Conservation (phyloP, 2,888 invertebrate species). For the Tinea trinotella region DNA sequence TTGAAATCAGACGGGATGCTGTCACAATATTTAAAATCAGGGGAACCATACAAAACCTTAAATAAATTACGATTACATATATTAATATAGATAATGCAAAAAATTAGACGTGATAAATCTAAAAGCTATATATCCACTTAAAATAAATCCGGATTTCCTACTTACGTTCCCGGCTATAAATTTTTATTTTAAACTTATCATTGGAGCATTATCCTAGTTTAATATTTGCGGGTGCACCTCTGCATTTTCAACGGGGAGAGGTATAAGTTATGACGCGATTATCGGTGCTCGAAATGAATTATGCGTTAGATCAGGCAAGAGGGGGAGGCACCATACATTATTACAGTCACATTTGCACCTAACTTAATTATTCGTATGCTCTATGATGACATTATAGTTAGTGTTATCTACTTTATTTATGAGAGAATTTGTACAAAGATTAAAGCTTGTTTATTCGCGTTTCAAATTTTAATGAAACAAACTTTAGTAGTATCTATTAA, state of each 20-base stretch:
- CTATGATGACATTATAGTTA: not conserved
- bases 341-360: not conserved
- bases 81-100: not conserved
- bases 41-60: too few relatives aligned
- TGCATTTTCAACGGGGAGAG: slow-evolving; percentile 29
- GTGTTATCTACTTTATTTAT: too few relatives aligned
- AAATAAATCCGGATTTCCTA: slow-evolving; percentile 16
- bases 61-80: too few relatives aligned
- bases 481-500: too few relatives aligned
- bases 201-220: slow-evolving; percentile 41
- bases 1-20: too few relatives aligned
- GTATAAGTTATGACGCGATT: slow-evolving; percentile 50
- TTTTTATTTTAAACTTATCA: slow-evolving; percentile 49
- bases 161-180: slow-evolving; percentile 31
- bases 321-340: not conserved
- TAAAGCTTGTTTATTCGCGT: too few relatives aligned
- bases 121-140: slow-evolving; percentile 15
- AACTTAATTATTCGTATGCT: not conserved
- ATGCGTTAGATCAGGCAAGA: slow-evolving; percentile 24
- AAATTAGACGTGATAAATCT: not conserved
- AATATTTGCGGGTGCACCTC: slow-evolving; percentile 39
- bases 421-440: too few relatives aligned
- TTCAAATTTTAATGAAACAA: too few relatives aligned
- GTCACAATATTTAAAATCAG: too few relatives aligned
- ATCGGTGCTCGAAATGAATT: slow-evolving; percentile 38